A percentile compares a stretch with the other conserved stretches of the same genome.
phyloP scores from a whole-genome alignment of 2,797 vertebrate genomes.

The Gephyroberyx darwinii region DNA sequence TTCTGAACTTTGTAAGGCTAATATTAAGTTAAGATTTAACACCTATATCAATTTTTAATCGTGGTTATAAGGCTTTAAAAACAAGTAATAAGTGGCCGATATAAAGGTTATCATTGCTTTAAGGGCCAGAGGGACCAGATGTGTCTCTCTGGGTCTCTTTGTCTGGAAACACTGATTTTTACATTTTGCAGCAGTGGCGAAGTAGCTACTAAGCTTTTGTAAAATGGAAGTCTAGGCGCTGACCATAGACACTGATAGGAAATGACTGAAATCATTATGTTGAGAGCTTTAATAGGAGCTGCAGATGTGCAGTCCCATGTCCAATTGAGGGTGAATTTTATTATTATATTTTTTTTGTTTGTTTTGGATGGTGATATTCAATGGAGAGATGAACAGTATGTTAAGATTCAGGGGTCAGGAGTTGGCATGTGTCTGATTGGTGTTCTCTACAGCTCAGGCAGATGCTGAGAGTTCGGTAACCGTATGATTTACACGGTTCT shows the following conservation, averaged over 20 bases:
- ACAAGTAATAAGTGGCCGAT: conserved; percentile 83
- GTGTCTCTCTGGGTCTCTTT: conserved; percentile 72
- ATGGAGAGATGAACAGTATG: conserved; percentile 58
- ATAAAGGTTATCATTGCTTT: conserved; percentile 84
- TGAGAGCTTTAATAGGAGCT: conserved; percentile 79
- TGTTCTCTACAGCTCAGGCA: conserved; percentile 59
- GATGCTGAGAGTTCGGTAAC: conserved; percentile 64
- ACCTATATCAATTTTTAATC: conserved; percentile 78
- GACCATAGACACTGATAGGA: conserved; percentile 73
- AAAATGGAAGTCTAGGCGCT: conserved; percentile 55
- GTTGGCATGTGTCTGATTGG: conserved; percentile 47
- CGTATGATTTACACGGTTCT: conserved; percentile 57
- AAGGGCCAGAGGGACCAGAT: conserved; percentile 71
- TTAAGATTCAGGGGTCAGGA: conserved; percentile 52
- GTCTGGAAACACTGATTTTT: conserved; percentile 83
- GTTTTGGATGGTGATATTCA: conserved; percentile 49
- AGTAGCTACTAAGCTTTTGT: conserved; percentile 67
- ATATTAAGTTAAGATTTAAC: conserved; percentile 80
- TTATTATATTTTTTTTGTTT: conserved; percentile 5
- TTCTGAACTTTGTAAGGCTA: conserved; percentile 83
- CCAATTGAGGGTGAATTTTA: conserved; percentile 33
- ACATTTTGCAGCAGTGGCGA: conserved; percentile 61
- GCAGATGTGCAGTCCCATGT: conserved; percentile 62
- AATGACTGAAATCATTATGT: conserved; percentile 65
- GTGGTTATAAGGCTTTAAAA: conserved; percentile 89